phyloP scores from a whole-genome alignment of 2,113 vertebrate species.

The Pachyramphus minor region DNA sequence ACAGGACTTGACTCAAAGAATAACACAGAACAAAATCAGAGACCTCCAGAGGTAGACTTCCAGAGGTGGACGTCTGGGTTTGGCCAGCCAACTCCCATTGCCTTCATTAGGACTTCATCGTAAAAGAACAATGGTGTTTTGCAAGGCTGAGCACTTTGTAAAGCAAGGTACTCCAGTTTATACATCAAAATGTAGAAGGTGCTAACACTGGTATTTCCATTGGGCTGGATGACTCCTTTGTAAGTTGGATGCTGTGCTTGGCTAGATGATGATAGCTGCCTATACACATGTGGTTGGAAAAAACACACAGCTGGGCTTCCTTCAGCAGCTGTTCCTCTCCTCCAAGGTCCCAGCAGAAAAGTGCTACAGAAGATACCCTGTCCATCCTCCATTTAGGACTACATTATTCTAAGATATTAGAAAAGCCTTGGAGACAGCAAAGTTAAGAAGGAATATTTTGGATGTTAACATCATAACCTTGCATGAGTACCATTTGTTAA shows the following conservation, averaged over 20 bases:
- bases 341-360: neutral
- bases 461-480: neutral
- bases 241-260: neutral
- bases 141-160: neutral
- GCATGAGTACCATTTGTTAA: neutral
- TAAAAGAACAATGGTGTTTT: neutral
- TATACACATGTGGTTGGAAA: fast-evolving
- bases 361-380: neutral
- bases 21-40: neutral
- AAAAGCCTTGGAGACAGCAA: neutral
- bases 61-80: neutral
- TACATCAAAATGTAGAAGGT: neutral
- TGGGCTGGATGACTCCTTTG: neutral
- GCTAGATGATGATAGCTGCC: neutral
- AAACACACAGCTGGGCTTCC: neutral
- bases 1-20: neutral
- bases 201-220: neutral
- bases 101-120: neutral
- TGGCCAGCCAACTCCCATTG: neutral
- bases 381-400: neutral
- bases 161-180: neutral
- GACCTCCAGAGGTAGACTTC: neutral
- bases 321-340: neutral
- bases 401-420: neutral
- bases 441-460: neutral